Conservation (phyloP, 2,888 invertebrate species). For the Nineta flava region DNA sequence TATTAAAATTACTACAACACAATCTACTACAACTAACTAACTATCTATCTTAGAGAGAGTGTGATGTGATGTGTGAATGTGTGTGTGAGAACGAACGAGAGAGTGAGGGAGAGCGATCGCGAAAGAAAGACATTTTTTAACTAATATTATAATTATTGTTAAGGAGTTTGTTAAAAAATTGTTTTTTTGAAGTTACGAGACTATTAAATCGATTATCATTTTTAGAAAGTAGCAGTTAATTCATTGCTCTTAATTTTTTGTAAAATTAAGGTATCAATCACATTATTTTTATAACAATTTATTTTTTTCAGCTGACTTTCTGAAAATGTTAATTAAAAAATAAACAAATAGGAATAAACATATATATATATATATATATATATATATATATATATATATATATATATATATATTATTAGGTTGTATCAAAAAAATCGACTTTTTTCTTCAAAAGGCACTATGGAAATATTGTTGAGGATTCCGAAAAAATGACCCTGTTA, state of each 20-base stretch:
- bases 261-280: neutral
- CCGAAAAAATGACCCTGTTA: too few relatives aligned
- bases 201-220: neutral
- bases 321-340: neutral
- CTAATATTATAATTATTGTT: conserved; percentile 28
- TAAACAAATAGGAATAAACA: neutral
- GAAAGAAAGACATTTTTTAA: conserved; percentile 23
- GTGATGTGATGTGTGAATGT: neutral
- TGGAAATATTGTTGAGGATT: too few relatives aligned
- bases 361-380: too few relatives aligned
- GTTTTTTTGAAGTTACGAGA: conserved; percentile 14
- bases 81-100: neutral
- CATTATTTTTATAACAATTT: neutral
- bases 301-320: neutral
- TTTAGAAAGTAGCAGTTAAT: conserved; percentile 2
- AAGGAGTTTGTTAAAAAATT: conserved; percentile 30
- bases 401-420: too few relatives aligned
- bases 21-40: too few relatives aligned
- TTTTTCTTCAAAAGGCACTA: too few relatives aligned
- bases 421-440: too few relatives aligned
- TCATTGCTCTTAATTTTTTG: neutral
- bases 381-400: too few relatives aligned
- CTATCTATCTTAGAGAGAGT: too few relatives aligned
- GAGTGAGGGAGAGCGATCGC: conserved; percentile 10
- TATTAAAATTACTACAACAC: too few relatives aligned